Evolutionary conservation across 2,113 vertebrate species (phyloP), one percentile per base, ranked within the genome.

Genomic region (Chlorocebus sabaeus): DNA sequence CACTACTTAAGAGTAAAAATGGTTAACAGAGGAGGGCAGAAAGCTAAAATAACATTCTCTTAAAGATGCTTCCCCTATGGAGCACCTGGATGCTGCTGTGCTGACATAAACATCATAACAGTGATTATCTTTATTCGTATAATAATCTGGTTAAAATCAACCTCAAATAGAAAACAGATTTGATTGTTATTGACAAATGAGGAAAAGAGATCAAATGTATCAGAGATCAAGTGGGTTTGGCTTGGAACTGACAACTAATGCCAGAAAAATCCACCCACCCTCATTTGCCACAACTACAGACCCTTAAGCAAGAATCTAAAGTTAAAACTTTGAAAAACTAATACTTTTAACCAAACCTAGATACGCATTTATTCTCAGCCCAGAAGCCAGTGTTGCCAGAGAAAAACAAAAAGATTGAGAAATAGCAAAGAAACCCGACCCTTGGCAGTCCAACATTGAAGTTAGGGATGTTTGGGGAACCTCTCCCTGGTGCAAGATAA

Each of bases 101-200:
- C 25, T 72, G 22, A 1, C 17, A 43, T 85, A 85, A 89, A 76
- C 20, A 75, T 55, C 2, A 0, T 40, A 72, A 50, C n/a, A 48
- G 25, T 76, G 16, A 73, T 84, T 83, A 64, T 3, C 30, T 61
- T 59, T 79, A 52, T 35, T 55, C 92, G 8, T 38, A 17, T 57
- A 52, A 17, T 64, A 64, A 64, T 20, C 5, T 72, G 45, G 13
- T 6, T 80, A 6, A 8, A 6, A 45, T 59, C n/a, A 85, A 79
- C 38, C 6, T 57, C 52, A 57, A 84, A 73, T 38, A 84, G 18
- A 45, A 79, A 67, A 92, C 43, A 79, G 8, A 57, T 32, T 72
- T 55, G 13, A 57, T 23, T 68, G 6, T 16, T 55, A 89, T 70
- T 81, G n/a, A n/a, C n/a, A 80, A 89, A 35, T 89, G 59, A 93